Conservation (phyloP, 2,888 invertebrate genomes). For the Limnephilus rhombicus region DNA sequence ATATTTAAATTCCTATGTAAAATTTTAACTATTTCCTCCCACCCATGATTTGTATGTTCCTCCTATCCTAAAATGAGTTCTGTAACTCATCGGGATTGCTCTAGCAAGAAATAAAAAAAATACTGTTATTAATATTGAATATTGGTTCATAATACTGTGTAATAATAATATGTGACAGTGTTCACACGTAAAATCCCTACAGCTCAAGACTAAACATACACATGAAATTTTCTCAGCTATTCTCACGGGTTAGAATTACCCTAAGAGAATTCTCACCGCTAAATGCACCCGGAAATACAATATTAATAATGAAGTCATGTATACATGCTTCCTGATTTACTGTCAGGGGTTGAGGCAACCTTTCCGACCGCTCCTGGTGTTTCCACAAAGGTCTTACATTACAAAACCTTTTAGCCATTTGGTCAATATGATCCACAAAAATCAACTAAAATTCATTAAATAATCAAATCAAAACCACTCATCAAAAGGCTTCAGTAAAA, state of each 20-base stretch:
- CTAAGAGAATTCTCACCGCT: neutral
- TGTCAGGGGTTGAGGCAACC: slow-evolving; percentile 7
- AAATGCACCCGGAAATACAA: slow-evolving; percentile 4
- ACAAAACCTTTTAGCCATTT: slow-evolving; percentile 39
- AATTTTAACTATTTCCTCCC: too few relatives aligned
- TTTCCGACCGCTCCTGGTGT: slow-evolving; percentile 19
- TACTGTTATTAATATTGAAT: too few relatives aligned
- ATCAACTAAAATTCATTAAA: neutral
- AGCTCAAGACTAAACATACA: neutral
- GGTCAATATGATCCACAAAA: slow-evolving; percentile 15
- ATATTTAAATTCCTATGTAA: too few relatives aligned
- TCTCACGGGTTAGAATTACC: neutral
- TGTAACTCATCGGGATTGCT: too few relatives aligned
- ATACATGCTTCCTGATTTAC: slow-evolving; percentile 26
- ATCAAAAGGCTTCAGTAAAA: neutral
- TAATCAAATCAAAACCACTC: neutral
- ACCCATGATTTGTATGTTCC: too few relatives aligned
- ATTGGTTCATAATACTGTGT: too few relatives aligned
- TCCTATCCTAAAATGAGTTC: too few relatives aligned
- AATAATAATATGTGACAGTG: too few relatives aligned
- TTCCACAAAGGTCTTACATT: slow-evolving; percentile 3
- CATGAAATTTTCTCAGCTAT: neutral
- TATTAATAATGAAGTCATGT: slow-evolving; percentile 17
- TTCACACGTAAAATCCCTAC: too few relatives aligned
- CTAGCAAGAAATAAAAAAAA: too few relatives aligned